Evolutionary conservation across 2,113 vertebrate species (phyloP).

Genomic region (Hydropotes inermis): DNA sequence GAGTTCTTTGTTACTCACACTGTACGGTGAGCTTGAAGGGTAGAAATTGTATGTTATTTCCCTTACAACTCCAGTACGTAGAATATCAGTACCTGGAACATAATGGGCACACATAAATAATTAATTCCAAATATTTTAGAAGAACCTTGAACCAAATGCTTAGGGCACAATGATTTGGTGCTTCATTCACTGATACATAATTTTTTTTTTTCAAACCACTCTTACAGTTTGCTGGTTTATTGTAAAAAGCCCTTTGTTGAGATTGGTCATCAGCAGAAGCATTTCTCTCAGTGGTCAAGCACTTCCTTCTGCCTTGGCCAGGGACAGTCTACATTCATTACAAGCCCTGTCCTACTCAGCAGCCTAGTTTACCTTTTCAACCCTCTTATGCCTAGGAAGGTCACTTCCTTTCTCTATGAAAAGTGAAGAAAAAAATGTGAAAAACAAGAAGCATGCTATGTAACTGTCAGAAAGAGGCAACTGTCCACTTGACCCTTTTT

Average conservation of each 20-base stretch:
- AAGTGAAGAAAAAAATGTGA: background rate
- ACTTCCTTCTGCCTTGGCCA: background rate
- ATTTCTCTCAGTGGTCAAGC: background rate
- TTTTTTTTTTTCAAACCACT: background rate
- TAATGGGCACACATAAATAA: constrained; percentile 12
- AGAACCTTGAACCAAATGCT: constrained; percentile 38
- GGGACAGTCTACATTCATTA: background rate
- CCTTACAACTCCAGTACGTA: background rate
- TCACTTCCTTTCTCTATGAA: constrained; percentile 17
- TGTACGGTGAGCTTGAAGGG: background rate
- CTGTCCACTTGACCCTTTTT: constrained; percentile 52
- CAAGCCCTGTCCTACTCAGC: background rate
- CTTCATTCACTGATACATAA: background rate
- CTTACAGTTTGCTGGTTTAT: background rate
- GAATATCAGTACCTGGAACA: constrained; percentile 21
- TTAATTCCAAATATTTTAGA: constrained; percentile 49
- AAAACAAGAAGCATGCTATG: constrained; percentile 9
- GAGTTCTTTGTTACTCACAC: background rate
- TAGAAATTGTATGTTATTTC: constrained; percentile 43
- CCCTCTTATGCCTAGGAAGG: background rate
- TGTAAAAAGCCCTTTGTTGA: background rate
- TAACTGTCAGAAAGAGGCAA: constrained; percentile 6
- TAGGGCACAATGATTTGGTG: constrained; percentile 18
- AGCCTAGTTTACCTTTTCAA: constrained; percentile 19
- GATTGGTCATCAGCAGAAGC: background rate